phyloP scores from a whole-genome alignment of 2,797 vertebrate genomes.

The Cheirogaleus major region DNA sequence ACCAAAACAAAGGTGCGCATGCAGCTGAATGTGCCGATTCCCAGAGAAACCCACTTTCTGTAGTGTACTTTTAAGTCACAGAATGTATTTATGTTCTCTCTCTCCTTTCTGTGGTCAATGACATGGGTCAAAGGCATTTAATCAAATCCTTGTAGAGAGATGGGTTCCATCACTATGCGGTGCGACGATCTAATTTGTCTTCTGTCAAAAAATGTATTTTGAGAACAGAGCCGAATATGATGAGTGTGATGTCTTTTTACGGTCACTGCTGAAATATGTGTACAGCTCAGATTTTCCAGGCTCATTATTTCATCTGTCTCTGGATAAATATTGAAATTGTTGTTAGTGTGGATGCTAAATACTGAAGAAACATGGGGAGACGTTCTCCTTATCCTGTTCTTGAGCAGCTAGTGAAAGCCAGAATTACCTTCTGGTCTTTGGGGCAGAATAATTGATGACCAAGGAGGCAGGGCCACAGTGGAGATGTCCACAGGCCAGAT shows the following conservation, averaged over 20 bases:
- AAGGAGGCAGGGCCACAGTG: constrained; percentile 24
- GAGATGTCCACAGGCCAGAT: not conserved
- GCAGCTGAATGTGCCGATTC: not conserved
- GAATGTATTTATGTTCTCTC: constrained; percentile 69
- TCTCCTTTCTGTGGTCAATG: constrained; percentile 71
- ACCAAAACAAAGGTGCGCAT: not conserved
- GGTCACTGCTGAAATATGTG: constrained; percentile 64
- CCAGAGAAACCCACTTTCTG: not conserved
- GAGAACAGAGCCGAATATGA: constrained; percentile 68
- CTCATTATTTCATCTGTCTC: constrained; percentile 74
- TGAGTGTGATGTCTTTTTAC: constrained; percentile 70
- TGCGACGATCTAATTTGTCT: constrained; percentile 72
- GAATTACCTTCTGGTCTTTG: constrained; percentile 66
- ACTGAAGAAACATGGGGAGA: constrained; percentile 56
- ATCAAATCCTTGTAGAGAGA: constrained; percentile 72
- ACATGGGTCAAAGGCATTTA: constrained; percentile 73
- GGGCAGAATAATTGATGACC: constrained; percentile 43
- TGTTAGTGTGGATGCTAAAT: constrained; percentile 68
- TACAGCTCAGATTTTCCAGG: constrained; percentile 61
- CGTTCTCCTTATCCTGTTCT: constrained; percentile 63
- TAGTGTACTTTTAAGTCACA: constrained; percentile 41
- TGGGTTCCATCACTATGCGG: constrained; percentile 59
- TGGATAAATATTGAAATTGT: constrained; percentile 75
- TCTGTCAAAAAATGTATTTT: constrained; percentile 77
- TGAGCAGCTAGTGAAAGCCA: constrained; percentile 60